Base-by-base conservation (phyloP, 2,888 invertebrate genomes). In the Augochlorella aurata region DNA sequence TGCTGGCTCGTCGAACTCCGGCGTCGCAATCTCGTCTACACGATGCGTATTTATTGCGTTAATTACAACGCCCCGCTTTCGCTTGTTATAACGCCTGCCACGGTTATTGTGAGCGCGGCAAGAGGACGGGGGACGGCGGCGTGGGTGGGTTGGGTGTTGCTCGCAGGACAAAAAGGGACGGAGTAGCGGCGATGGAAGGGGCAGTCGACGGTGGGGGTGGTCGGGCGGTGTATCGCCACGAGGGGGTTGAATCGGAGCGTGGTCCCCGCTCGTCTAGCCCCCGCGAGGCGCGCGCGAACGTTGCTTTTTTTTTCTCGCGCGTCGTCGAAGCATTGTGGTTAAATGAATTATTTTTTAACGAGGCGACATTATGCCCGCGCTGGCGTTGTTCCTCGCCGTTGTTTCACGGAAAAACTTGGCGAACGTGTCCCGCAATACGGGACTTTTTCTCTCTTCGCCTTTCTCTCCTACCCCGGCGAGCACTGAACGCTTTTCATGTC, bases 271-370 rank as follows among this genome's bases (percentile, higher is more conserved):
- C 49, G 67, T 67, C 67, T 67, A 67, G 49, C 67, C 5, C 24
- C 29, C 7, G 29, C 8, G 83, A 82, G 81, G 50, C 78, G 74
- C 38, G 38, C 38, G 54, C 24, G 21, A 58, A 58, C 73, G 83
- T 82, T 82, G 78, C 83, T 81, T 74, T 84, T 77, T 74, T 76
- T 84, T 74, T 86, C 88, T 85, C 83, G 82, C 78, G 47, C 79
- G 68, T 77, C 81, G 86, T 71, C 78, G 83, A 80, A 73, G 79
- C 81, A 79, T 83, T 79, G 81, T 85, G 85, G 86, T 84, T 87
- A 92, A 92, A 90, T 90, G 91, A 91, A 91, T 92, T 91, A 92
- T 92, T 92, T 91, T 88, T 91, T 91, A 92, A 92, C 91, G 92
- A 92, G 89, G 88, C 89, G 85, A 88, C 87, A 91, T 91, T 92